Percentiles rank a stretch among this genome's conserved stretches.
phyloP scores from a whole-genome alignment of 1,140 invertebrate genomes.

The Ladona fulva region DNA sequence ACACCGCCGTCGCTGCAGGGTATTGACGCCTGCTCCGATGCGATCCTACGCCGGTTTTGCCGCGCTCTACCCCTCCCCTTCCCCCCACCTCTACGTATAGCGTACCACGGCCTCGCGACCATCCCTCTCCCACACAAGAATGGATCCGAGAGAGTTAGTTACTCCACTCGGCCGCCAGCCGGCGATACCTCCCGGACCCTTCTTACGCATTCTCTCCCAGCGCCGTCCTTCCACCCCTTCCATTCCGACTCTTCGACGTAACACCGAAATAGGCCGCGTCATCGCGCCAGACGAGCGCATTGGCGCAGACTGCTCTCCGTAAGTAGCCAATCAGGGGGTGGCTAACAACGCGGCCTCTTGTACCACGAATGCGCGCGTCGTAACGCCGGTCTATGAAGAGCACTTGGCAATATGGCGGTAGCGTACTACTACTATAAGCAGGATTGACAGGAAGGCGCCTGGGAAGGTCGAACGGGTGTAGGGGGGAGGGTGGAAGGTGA shows the following conservation, averaged over 20 bases:
- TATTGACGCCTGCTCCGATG: background rate
- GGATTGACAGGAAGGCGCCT: background rate
- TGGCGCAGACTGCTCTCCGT: background rate
- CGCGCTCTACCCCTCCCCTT: background rate
- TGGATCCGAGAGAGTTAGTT: background rate
- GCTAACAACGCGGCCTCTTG: background rate
- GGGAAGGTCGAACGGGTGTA: background rate
- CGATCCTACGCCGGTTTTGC: background rate
- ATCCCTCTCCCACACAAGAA: background rate
- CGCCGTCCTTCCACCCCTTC: background rate
- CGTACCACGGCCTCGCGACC: background rate
- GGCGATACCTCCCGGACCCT: background rate
- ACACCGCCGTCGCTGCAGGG: background rate
- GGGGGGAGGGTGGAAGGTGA: background rate
- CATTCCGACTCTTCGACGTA: background rate
- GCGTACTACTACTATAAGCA: background rate
- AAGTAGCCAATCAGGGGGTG: background rate
- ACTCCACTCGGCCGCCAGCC: background rate
- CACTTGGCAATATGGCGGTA: background rate
- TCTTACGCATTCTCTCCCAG: background rate
- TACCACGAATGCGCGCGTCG: background rate
- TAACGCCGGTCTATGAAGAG: background rate
- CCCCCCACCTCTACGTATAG: background rate
- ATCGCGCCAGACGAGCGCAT: conserved; percentile 5
- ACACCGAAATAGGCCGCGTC: conserved; percentile 1